These are phyloP conservation scores for Toxonevra muliebris DNA, from an alignment of 2,888 invertebrate genomes.

Conservation along the genomic window DNA sequence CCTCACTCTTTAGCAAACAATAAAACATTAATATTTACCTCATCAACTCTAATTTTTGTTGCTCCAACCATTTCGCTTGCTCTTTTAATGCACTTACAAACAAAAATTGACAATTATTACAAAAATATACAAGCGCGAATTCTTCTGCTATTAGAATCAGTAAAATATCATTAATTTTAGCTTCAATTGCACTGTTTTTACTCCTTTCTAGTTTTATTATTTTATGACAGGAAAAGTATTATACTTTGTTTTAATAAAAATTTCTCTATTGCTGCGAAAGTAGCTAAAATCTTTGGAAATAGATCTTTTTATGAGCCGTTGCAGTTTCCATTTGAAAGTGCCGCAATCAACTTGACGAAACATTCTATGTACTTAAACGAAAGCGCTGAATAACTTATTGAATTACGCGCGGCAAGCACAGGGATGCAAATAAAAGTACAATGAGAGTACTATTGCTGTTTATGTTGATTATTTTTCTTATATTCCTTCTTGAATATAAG, in stretches of 20 bases:
- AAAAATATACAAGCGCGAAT: not conserved
- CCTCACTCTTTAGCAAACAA: not conserved
- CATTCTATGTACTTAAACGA: not conserved
- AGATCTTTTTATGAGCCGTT: constrained; percentile 42
- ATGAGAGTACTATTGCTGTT: too few species aligned
- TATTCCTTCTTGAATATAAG: too few species aligned
- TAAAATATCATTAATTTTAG: not conserved
- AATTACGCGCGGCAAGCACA: too few species aligned
- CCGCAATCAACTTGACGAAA: constrained; percentile 37
- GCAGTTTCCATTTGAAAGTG: constrained; percentile 54
- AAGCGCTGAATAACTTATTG: too few species aligned
- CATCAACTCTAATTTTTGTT: constrained; percentile 31
- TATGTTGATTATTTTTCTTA: too few species aligned
- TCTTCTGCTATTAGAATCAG: not conserved
- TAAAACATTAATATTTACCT: constrained; percentile 20
- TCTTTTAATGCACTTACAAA: not conserved
- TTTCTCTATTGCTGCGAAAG: not conserved
- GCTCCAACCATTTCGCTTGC: constrained; percentile 26
- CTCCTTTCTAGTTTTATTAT: constrained; percentile 10
- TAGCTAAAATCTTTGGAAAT: not conserved
- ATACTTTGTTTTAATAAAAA: constrained; percentile 18
- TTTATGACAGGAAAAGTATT: constrained; percentile 12
- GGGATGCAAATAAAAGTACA: too few species aligned
- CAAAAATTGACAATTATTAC: not conserved
- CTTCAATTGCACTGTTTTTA: constrained; percentile 1